These are phyloP conservation scores for Sakesphorus luctuosus DNA, from an alignment of 2,113 vertebrate species.

Conservation along the genomic window DNA sequence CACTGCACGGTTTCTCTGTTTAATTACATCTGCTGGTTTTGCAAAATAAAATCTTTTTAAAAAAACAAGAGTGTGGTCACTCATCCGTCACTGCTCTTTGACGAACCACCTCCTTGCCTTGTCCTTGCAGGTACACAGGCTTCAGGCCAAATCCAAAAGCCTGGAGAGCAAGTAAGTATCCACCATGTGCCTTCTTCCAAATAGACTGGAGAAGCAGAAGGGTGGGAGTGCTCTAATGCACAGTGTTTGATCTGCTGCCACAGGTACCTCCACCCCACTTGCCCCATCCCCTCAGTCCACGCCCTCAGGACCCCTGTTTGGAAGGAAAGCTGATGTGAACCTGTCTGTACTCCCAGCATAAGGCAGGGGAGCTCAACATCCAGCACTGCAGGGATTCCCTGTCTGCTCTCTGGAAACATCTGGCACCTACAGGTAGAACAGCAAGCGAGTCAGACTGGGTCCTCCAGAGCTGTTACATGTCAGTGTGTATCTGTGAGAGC, in stretches of 20 bases:
- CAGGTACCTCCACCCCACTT: background rate
- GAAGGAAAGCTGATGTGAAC: background rate
- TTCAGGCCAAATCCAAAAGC: background rate
- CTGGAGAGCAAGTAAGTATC: background rate
- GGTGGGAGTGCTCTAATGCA: background rate
- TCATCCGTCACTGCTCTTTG: background rate
- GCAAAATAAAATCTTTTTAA: background rate
- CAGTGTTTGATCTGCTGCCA: rapidly evolving
- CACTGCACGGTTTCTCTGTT: background rate
- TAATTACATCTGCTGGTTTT: conserved; percentile 2
- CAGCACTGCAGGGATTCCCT: background rate
- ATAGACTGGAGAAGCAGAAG: background rate
- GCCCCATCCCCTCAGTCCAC: rapidly evolving
- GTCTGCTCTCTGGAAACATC: background rate
- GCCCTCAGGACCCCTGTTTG: background rate
- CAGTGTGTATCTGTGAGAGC: background rate
- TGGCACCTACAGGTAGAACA: background rate
- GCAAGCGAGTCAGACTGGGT: background rate
- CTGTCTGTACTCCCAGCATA: background rate
- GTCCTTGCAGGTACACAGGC: conserved; percentile 8
- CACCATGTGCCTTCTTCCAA: background rate
- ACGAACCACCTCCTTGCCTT: background rate
- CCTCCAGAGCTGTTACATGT: background rate
- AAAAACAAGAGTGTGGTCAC: background rate
- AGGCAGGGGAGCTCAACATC: background rate